Percentiles rank a stretch among this genome's conserved stretches.
These are phyloP conservation scores for Schizopygopsis pylzovi DNA, from an alignment of 2,797 vertebrate genomes.

Conservation along the genomic window DNA sequence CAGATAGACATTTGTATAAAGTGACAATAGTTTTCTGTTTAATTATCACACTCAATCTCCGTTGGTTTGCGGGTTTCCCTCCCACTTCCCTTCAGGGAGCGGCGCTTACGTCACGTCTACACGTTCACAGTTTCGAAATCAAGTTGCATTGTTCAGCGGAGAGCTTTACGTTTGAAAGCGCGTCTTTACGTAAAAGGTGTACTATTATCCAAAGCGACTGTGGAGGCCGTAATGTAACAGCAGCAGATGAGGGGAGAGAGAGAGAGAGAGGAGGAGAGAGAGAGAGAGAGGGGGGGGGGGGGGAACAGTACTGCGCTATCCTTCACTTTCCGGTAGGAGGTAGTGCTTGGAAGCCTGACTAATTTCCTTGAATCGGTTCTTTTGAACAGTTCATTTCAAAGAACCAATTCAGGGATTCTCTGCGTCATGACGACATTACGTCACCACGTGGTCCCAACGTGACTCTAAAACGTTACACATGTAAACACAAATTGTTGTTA, in stretches of 20 bases:
- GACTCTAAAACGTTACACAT: neutral
- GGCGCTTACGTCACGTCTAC: slow-evolving; percentile 2
- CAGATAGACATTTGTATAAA: no score
- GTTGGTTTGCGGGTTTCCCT: slow-evolving; percentile 3
- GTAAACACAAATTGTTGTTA: neutral
- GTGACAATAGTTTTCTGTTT: no score
- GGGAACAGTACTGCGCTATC: neutral
- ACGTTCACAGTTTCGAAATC: slow-evolving; percentile 13
- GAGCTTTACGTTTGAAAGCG: neutral
- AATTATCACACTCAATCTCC: neutral
- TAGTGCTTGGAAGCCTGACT: neutral
- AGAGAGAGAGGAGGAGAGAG: no score
- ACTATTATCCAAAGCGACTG: neutral
- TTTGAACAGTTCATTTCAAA: neutral
- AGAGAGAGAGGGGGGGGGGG: neutral
- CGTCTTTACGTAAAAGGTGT: neutral
- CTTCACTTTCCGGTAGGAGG: neutral
- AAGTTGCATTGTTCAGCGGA: neutral
- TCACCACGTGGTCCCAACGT: neutral
- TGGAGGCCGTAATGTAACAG: neutral
- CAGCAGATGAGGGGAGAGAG: neutral
- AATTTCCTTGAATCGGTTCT: slow-evolving; percentile 2
- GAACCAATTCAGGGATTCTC: neutral
- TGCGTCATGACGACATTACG: neutral
- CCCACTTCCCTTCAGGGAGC: neutral